Conservation (phyloP, 2,797 vertebrate species). For the Rhynchotus rufescens region DNA sequence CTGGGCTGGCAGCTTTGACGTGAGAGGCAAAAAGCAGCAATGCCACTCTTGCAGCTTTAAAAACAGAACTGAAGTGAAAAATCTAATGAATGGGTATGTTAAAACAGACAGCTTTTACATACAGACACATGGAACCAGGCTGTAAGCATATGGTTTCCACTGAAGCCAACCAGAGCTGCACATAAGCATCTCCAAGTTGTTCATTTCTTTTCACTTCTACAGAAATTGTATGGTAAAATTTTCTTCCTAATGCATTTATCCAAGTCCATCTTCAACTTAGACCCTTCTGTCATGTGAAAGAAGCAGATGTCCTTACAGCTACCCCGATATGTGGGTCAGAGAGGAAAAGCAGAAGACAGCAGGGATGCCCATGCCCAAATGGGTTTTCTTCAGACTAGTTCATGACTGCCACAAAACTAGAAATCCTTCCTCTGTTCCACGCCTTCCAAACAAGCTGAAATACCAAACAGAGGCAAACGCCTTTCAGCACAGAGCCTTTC, state of each 20-base stretch:
- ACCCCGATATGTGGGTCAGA: neutral
- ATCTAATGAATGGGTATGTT: neutral
- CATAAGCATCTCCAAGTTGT: accelerated
- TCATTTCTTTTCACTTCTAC: neutral
- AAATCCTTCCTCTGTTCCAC: neutral
- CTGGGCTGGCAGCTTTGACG: neutral
- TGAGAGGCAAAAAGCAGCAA: neutral
- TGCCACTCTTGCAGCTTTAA: neutral
- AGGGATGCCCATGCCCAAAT: neutral
- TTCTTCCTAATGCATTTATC: neutral
- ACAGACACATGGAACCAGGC: neutral
- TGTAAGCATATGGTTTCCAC: accelerated
- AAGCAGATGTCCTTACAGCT: neutral
- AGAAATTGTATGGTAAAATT: neutral
- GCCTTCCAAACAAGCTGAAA: neutral
- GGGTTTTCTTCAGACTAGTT: neutral
- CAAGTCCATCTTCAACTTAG: neutral
- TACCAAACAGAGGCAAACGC: neutral
- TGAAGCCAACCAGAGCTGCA: neutral
- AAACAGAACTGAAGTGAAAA: neutral
- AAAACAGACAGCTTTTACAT: neutral
- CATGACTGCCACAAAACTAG: neutral
- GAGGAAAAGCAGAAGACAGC: neutral
- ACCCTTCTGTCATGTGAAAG: neutral
- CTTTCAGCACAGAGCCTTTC: neutral